Base-by-base conservation (phyloP, 1,140 invertebrate species). In the Dendrolimus punctatus region DNA sequence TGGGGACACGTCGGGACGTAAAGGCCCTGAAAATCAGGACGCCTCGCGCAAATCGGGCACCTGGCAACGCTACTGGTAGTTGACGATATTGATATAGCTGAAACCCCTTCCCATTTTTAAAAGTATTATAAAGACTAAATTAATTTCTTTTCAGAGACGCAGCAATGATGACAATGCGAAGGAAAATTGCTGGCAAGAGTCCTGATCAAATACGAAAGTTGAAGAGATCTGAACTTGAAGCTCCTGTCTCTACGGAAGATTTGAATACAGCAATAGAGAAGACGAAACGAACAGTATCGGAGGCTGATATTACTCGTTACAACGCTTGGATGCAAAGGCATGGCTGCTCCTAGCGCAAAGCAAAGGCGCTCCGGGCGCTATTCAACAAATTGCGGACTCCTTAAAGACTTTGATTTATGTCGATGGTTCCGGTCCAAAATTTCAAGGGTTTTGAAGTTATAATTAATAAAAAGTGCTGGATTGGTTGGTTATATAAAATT, bases 101-200 rank as follows among this genome's bases (percentile, higher is more conserved):
- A 23, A 23, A 23, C 23, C 23, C 23, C 23, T 23, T 23, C 1
- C 23, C 3, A 23, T 23, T 23, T 23, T 23, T 23, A 23, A 23
- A 23, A 23, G 23, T 1, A 23, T 23, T 23, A 23, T 23, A 23
- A 23, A 23, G 23, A 3, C 23, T 23, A 2, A 23, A 23, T 23
- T 23, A 23, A 23, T 3, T 23, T 23, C 1, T 23, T 46, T 47
- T 1, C 66, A 96, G 95, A 62, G 98, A 99, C 90, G 98, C 98
- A 46, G 96, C 97, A 6, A 99, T 99, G 97, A 99, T 99, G 98
- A 94, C 95, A 2, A 99, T 99, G 96, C 88, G 98, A 47, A 90
- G 95, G 39, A 95, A 96, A 81, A 99, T 99, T 54, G 93, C 93
- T 40, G 98, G 98, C 9, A 89, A 98, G 50, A 94, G 90, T 62